A percentile compares a stretch with the other conserved stretches of the same genome.
phyloP scores from a whole-genome alignment of 2,113 vertebrate species.

The Pseudorectes ferrugineus region DNA sequence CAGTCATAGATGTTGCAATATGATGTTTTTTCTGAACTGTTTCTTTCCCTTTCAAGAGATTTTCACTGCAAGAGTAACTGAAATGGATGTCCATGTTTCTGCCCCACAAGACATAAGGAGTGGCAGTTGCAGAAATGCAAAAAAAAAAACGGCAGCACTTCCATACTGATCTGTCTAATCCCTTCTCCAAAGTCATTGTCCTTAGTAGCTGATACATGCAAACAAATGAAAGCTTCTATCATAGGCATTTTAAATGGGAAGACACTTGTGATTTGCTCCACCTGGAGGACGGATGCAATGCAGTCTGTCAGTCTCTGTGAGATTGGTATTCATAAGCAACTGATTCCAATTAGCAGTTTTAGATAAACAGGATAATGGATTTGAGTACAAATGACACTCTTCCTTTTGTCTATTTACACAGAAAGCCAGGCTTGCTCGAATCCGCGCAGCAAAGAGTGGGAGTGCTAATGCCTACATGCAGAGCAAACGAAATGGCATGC shows the following conservation, averaged over 20 bases:
- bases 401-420: constrained; percentile 61
- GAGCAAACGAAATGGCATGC: constrained; percentile 95
- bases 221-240: not conserved
- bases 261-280: not conserved
- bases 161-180: not conserved
- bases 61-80: not conserved
- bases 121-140: not conserved
- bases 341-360: constrained; percentile 2
- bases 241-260: not conserved
- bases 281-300: not conserved
- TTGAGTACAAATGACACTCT: not conserved
- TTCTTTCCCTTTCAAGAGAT: not conserved
- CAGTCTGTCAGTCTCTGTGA: not conserved
- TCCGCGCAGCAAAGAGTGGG: constrained; percentile 91
- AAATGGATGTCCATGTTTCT: not conserved
- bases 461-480: constrained; percentile 96
- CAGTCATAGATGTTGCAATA: not conserved
- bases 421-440: constrained; percentile 96
- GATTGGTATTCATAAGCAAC: not conserved
- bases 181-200: not conserved
- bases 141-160: not conserved
- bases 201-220: not conserved
- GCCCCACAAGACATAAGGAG: not conserved
- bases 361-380: not conserved
- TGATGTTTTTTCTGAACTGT: not conserved